These are phyloP conservation scores for Pheosia gnoma DNA, from an alignment of 2,888 invertebrate genomes.

Conservation along the genomic window DNA sequence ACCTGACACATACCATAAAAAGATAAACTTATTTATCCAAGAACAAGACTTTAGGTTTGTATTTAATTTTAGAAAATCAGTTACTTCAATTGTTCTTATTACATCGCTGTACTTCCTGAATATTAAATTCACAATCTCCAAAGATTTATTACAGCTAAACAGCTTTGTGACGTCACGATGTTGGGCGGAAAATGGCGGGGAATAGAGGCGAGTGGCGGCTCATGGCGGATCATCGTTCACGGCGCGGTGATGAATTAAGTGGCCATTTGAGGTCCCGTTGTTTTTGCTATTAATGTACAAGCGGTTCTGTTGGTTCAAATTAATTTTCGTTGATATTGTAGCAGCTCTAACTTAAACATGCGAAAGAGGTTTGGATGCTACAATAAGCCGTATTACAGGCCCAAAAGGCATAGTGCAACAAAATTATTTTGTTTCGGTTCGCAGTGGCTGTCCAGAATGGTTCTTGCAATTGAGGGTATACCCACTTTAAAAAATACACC, in stretches of 20 bases:
- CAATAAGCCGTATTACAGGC: too few relatives aligned
- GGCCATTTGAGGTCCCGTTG: slow-evolving; percentile 5
- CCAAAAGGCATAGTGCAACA: too few relatives aligned
- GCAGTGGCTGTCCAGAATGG: too few relatives aligned
- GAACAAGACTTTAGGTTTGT: too few relatives aligned
- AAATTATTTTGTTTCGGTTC: too few relatives aligned
- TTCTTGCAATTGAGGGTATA: too few relatives aligned
- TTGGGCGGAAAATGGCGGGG: not conserved
- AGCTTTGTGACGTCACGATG: slow-evolving; percentile 4
- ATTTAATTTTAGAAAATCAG: slow-evolving; percentile 11
- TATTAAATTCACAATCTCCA: slow-evolving; percentile 55
- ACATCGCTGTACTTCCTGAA: slow-evolving; percentile 45
- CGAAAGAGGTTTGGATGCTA: not conserved
- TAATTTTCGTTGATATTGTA: not conserved
- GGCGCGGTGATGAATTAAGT: slow-evolving; percentile 6
- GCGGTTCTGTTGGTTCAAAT: slow-evolving; percentile 4
- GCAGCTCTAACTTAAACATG: too few relatives aligned
- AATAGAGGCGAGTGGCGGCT: not conserved
- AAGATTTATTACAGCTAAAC: slow-evolving; percentile 45
- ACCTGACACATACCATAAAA: too few relatives aligned
- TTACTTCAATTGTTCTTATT: slow-evolving; percentile 26
- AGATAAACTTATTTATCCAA: too few relatives aligned
- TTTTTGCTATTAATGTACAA: slow-evolving; percentile 6
- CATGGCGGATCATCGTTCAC: not conserved
- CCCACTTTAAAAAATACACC: too few relatives aligned